A percentile compares a stretch with the other conserved stretches of the same genome.
These are phyloP conservation scores for Coranthus polyacanthus DNA, from an alignment of 2,797 vertebrate genomes.

Conservation along the genomic window DNA sequence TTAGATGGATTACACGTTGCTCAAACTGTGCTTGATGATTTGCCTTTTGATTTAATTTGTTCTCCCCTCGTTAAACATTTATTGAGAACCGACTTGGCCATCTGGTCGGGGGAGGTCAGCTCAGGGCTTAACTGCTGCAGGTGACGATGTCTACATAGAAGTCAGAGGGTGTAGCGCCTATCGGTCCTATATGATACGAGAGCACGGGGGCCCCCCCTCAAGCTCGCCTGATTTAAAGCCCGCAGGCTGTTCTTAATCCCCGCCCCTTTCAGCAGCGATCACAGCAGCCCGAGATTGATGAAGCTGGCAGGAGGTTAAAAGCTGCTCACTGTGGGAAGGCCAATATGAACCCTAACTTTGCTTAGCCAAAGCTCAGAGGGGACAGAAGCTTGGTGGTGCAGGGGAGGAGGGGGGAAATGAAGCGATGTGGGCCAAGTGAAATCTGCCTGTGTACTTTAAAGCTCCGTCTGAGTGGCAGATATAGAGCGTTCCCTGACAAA, in stretches of 20 bases:
- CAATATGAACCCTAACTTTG: slow-evolving; percentile 76
- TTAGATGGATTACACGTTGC: slow-evolving; percentile 73
- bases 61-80: slow-evolving; percentile 74
- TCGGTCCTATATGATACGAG: slow-evolving; percentile 57
- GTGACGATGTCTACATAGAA: slow-evolving; percentile 57
- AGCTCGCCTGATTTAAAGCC: slow-evolving; percentile 71
- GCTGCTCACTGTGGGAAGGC: slow-evolving; percentile 80
- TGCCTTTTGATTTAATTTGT: slow-evolving; percentile 80
- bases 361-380: slow-evolving; percentile 66
- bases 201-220: slow-evolving; percentile 42
- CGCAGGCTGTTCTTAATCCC: slow-evolving; percentile 77
- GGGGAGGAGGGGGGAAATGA: slow-evolving; percentile 50
- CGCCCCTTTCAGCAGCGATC: slow-evolving; percentile 68
- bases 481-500: slow-evolving; percentile 30
- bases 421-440: slow-evolving; percentile 53
- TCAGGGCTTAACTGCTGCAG: slow-evolving; percentile 58
- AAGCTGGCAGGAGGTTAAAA: slow-evolving; percentile 84
- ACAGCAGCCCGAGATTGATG: slow-evolving; percentile 74
- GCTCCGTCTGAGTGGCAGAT: slow-evolving; percentile 57
- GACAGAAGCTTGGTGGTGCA: slow-evolving; percentile 56
- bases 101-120: slow-evolving; percentile 73
- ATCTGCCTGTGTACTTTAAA: slow-evolving; percentile 57
- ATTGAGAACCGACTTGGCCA: slow-evolving; percentile 69
- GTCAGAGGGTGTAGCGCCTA: slow-evolving; percentile 50
- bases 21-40: slow-evolving; percentile 75